These are phyloP conservation scores for Oxytorus armatus DNA, from an alignment of 2,888 invertebrate genomes.

Conservation along the genomic window DNA sequence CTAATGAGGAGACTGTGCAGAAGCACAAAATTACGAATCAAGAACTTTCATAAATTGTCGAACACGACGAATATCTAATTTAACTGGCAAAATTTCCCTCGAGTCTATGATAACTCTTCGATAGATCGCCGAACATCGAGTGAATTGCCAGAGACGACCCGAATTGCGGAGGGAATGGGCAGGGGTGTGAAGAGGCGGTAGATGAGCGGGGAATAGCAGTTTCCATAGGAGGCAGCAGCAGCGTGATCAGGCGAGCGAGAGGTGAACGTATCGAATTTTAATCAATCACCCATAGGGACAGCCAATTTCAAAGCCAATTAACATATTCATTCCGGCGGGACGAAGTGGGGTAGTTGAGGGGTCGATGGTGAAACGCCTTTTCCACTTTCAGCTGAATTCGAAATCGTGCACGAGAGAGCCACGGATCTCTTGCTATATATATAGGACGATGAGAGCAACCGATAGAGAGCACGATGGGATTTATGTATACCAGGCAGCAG, in stretches of 20 bases:
- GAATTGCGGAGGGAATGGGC: not conserved
- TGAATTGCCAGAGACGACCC: slow-evolving; percentile 46
- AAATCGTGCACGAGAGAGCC: slow-evolving; percentile 53
- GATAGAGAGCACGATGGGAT: slow-evolving; percentile 47
- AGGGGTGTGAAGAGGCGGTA: too few relatives aligned
- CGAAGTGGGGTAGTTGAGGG: slow-evolving; percentile 35
- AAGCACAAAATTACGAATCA: slow-evolving; percentile 6
- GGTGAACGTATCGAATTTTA: slow-evolving; percentile 82
- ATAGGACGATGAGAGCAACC: slow-evolving; percentile 33
- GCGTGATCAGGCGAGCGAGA: slow-evolving; percentile 58
- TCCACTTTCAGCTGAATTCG: slow-evolving; percentile 65
- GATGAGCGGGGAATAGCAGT: slow-evolving; percentile 46
- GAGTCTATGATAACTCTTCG: slow-evolving; percentile 57
- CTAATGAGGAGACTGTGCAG: not conserved
- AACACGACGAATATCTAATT: slow-evolving; percentile 45
- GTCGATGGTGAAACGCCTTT: slow-evolving; percentile 53
- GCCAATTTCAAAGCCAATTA: slow-evolving; percentile 82
- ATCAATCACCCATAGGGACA: slow-evolving; percentile 83
- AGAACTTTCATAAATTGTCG: slow-evolving; percentile 25
- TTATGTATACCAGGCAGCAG: slow-evolving; percentile 51
- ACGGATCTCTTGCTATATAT: slow-evolving; percentile 28
- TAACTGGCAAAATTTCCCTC: slow-evolving; percentile 53
- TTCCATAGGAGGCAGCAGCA: slow-evolving; percentile 34
- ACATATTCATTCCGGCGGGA: slow-evolving; percentile 80
- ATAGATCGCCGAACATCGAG: slow-evolving; percentile 60